phyloP scores from a whole-genome alignment of 2,113 vertebrate species.

The Gopherus flavomarginatus region DNA sequence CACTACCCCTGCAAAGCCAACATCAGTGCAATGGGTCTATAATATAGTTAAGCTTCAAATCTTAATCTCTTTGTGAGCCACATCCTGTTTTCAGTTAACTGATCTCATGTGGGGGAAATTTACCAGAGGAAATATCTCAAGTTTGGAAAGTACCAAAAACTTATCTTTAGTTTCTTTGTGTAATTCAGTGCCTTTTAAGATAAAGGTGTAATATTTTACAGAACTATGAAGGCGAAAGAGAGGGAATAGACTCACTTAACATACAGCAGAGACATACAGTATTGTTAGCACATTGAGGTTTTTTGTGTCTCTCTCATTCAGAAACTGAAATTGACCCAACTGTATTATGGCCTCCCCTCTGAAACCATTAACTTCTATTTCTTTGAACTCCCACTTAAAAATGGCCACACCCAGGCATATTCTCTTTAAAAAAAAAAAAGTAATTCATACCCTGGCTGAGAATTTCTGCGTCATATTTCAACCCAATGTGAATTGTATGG shows the following conservation, averaged over 20 bases:
- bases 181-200: constrained; percentile 73
- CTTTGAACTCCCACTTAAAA: neutral
- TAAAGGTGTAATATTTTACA: constrained; percentile 50
- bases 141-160: constrained; percentile 85
- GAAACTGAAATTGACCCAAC: neutral
- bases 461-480: neutral
- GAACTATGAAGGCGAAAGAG: constrained; percentile 2
- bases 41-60: constrained; percentile 2
- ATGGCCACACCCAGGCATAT: neutral
- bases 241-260: neutral
- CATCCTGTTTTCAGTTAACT: constrained; percentile 84
- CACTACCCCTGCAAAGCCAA: neutral
- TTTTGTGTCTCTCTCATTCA: neutral
- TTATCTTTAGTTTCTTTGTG: constrained; percentile 72
- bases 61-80: constrained; percentile 70
- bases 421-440: neutral
- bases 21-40: constrained; percentile 25
- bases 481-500: neutral
- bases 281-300: neutral
- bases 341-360: neutral
- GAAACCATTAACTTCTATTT: neutral
- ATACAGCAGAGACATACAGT: neutral
- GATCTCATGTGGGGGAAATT: constrained; percentile 82
- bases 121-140: constrained; percentile 80
- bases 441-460: neutral